Percentiles rank a stretch among this genome's conserved stretches.
These are phyloP conservation scores for Carposina sasakii DNA, from an alignment of 1,140 invertebrate species.

Conservation along the genomic window DNA sequence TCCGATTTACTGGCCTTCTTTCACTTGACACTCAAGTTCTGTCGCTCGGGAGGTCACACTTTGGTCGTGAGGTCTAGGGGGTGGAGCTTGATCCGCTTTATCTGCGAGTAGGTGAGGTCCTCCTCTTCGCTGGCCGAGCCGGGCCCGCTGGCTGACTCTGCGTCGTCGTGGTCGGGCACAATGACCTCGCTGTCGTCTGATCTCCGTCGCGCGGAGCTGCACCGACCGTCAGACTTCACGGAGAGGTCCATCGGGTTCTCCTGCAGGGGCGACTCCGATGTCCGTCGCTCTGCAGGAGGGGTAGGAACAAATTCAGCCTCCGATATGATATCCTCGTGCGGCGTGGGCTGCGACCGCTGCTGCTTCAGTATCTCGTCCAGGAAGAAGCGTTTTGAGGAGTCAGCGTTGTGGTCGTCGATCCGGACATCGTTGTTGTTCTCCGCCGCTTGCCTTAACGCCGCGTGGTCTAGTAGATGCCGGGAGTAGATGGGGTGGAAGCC, in stretches of 20 bases:
- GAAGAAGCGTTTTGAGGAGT: conserved; percentile 79
- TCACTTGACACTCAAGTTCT: conserved; percentile 23
- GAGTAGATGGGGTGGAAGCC: conserved; percentile 78
- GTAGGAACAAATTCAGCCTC: conserved; percentile 63
- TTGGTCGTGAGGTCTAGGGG: conserved; percentile 81
- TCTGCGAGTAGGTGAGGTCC: conserved; percentile 61
- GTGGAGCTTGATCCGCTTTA: conserved; percentile 72
- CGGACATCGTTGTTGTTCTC: conserved; percentile 76
- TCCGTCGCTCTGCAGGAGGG: conserved; percentile 58
- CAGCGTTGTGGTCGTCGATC: conserved; percentile 71
- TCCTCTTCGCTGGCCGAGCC: conserved; percentile 74
- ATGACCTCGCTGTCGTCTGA: conserved; percentile 67
- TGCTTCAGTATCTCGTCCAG: conserved; percentile 82
- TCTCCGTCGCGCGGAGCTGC: conserved; percentile 61
- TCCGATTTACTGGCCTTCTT: conserved; percentile 61
- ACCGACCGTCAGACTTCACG: conserved; percentile 76
- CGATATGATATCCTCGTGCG: conserved; percentile 58
- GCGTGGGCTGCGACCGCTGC: conserved; percentile 66
- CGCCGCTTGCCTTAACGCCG: conserved; percentile 57
- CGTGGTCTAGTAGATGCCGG: conserved; percentile 74
- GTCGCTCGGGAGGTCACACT: conserved; percentile 51
- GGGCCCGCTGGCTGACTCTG: conserved; percentile 68
- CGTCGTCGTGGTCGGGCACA: conserved; percentile 52
- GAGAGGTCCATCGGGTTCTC: conserved; percentile 88
- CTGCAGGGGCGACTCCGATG: conserved; percentile 70